Conservation (phyloP, 2,797 vertebrate genomes). For the Halcyon badia region DNA sequence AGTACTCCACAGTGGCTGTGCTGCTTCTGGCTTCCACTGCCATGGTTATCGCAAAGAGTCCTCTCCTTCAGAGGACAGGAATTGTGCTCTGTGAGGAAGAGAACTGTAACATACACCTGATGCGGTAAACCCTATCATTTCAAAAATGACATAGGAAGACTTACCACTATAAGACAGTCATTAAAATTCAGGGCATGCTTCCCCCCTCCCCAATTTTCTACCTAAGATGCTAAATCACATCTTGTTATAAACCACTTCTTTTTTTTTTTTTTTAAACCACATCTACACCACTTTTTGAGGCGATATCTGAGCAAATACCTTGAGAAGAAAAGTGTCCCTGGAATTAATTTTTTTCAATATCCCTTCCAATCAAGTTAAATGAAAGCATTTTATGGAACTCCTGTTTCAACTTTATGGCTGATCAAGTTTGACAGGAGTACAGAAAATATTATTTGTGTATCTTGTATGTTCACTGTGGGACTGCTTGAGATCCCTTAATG, state of each 20-base stretch:
- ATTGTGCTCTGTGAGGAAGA: not conserved
- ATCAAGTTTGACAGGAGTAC: constrained; percentile 29
- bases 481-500: constrained; percentile 7
- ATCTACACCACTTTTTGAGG: constrained; percentile 36
- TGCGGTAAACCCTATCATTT: constrained; percentile 27
- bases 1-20: not conserved
- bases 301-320: constrained; percentile 43
- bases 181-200: constrained; percentile 68
- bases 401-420: constrained; percentile 48
- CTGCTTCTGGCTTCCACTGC: not conserved
- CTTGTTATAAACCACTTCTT: constrained; percentile 16
- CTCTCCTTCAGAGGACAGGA: not conserved
- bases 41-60: not conserved
- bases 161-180: not conserved
- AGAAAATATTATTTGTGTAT: constrained; percentile 49
- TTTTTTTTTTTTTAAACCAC: too few species aligned
- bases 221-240: constrained; percentile 48
- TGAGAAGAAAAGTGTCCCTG: constrained; percentile 42
- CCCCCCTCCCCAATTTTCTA: constrained; percentile 49
- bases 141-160: constrained; percentile 20
- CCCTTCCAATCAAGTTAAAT: constrained; percentile 61
- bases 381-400: constrained; percentile 50
- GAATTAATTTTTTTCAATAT: constrained; percentile 46
- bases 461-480: not conserved
- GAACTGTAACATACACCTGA: not conserved